Evolutionary conservation across 2,113 vertebrate genomes (phyloP), one percentile per base, ranked within the genome.

Genomic region (Tapirus terrestris): DNA sequence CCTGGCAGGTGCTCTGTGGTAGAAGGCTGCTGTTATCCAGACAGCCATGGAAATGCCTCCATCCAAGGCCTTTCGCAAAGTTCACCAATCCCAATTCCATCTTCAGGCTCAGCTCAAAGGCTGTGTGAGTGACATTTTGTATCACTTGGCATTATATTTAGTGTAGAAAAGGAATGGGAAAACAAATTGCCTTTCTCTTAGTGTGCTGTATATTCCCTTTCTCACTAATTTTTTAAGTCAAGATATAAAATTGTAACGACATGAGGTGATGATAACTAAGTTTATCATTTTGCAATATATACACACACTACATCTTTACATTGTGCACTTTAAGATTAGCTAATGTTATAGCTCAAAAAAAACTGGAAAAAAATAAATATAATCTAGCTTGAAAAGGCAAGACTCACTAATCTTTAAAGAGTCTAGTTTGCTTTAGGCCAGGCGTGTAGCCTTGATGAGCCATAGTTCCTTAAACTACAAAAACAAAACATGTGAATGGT

Each of bases 31-130:
- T 43, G 14, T n/a, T 11, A 27, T 1, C 58, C 27, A 29, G 17
- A 70, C 17, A 17, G 4, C 12, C 0, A 0, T 0, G 2, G 63
- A 51, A n/a, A 29, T 6, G 2, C 17, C 36, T 25, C 1, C 3
- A 12, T 21, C 18, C 20, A 6, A 18, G 18, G 6, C 11, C 58
- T 56, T 29, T 45, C 20, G 4, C 39, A 16, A 39, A 58, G 1
- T 4, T 61, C 7, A 7, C 1, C 0, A 8, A 27, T 20, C 29
- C 12, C 0, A 3, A 7, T 17, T 11, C 27, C 0, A 2, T 16
- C 25, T 13, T 68, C 0, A 5, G 14, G 29, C 21, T 39, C 2
- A 36, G 43, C 2, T 13, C n/a, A 4, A 7, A 75, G 23, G 18
- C 8, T 36, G 1, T 39, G 23, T 20, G 17, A 48, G 17, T 8